Percentiles rank a stretch among this genome's conserved stretches.
Evolutionary conservation across 2,113 vertebrate species (phyloP).

Genomic region (Cranoglanis bouderius): DNA sequence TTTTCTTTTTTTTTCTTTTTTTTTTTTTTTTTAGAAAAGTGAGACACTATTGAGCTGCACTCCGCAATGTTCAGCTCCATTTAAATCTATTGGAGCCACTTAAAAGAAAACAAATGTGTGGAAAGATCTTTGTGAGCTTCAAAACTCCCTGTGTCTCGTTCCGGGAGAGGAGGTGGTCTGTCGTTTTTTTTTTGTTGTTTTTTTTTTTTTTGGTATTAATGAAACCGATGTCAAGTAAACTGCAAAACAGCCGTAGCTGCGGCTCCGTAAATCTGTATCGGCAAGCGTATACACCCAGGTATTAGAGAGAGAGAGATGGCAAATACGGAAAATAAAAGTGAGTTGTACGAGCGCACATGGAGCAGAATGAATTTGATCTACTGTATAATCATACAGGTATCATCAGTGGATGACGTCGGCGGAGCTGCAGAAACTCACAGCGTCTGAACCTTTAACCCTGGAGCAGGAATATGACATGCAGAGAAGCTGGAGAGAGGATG

Average conservation of each 20-base stretch:
- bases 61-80: background rate
- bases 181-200: too few relatives aligned
- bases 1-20: too few relatives aligned
- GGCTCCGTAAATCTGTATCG: background rate
- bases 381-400: constrained; percentile 75
- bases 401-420: constrained; percentile 92
- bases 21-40: background rate
- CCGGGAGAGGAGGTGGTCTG: background rate
- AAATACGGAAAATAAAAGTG: background rate
- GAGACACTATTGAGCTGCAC: background rate
- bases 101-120: background rate
- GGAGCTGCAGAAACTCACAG: constrained; percentile 88
- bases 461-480: constrained; percentile 94
- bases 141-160: background rate
- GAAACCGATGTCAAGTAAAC: too few relatives aligned
- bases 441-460: constrained; percentile 89
- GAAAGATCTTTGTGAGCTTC: background rate
- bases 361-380: background rate
- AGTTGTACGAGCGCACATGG: background rate
- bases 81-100: background rate
- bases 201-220: too few relatives aligned
- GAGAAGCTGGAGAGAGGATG: constrained; percentile 85
- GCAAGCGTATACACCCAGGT: too few relatives aligned
- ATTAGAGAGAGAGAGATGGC: background rate
- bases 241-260: background rate